phyloP scores from a whole-genome alignment of 2,888 invertebrate genomes.

The Heliconius aoede region DNA sequence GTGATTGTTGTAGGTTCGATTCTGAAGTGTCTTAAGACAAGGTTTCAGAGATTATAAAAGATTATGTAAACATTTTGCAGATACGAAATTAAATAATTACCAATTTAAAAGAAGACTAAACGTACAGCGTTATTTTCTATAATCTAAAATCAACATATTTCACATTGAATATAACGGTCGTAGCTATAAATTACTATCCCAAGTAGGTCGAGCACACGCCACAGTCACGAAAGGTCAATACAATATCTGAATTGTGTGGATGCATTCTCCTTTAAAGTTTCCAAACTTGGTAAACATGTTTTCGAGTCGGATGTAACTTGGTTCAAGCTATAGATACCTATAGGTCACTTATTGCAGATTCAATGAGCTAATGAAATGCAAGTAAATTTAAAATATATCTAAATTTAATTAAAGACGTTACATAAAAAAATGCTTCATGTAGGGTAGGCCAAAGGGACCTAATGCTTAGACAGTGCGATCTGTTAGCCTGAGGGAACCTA shows the following conservation, averaged over 20 bases:
- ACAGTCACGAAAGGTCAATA: conserved; percentile 42
- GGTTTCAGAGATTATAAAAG: too few relatives aligned
- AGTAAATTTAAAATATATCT: background rate
- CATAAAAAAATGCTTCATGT: too few relatives aligned
- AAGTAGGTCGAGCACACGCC: conserved; percentile 12
- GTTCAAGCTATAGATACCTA: conserved; percentile 34
- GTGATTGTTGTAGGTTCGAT: too few relatives aligned
- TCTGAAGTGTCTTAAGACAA: too few relatives aligned
- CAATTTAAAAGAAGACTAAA: too few relatives aligned
- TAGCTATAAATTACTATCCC: background rate
- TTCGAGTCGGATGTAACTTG: conserved; percentile 45
- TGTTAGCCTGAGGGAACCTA: too few relatives aligned
- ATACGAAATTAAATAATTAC: background rate
- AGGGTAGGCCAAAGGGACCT: too few relatives aligned
- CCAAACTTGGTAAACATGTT: conserved; percentile 48
- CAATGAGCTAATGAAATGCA: background rate
- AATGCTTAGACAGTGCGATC: too few relatives aligned
- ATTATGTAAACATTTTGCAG: background rate
- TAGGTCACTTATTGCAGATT: conserved; percentile 19
- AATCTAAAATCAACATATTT: background rate
- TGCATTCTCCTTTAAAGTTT: conserved; percentile 47
- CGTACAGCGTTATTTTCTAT: too few relatives aligned
- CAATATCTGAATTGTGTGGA: conserved; percentile 43
- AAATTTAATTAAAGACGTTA: too few relatives aligned
- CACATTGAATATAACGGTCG: background rate